phyloP scores from a whole-genome alignment of 2,888 invertebrate genomes.

The Phyllotreta cruciferae region DNA sequence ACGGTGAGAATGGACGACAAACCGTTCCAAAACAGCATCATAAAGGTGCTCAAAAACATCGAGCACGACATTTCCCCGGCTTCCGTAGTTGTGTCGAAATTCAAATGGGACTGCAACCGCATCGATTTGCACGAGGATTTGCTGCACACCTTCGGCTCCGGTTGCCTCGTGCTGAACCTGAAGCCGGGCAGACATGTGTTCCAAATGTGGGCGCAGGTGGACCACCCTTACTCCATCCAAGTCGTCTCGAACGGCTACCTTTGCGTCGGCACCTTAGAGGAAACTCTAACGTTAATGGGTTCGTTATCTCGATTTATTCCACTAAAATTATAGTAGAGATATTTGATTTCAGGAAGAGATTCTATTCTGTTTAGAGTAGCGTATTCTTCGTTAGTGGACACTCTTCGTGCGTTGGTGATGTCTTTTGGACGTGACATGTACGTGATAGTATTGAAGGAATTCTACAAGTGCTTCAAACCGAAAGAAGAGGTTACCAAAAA shows the following conservation, averaged over 20 bases:
- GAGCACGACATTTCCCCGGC: constrained; percentile 37
- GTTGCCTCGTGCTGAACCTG: constrained; percentile 47
- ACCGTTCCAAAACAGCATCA: background rate
- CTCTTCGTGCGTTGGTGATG: constrained; percentile 51
- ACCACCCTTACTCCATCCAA: constrained; percentile 48
- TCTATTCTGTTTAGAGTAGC: constrained; percentile 47
- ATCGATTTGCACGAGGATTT: constrained; percentile 42
- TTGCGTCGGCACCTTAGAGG: constrained; percentile 48
- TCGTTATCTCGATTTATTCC: no score
- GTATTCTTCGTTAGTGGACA: constrained; percentile 48
- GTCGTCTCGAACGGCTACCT: constrained; percentile 48
- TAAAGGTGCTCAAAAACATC: background rate
- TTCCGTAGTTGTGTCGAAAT: constrained; percentile 50
- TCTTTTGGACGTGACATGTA: constrained; percentile 51
- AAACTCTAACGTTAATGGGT: constrained; percentile 48
- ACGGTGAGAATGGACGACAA: background rate
- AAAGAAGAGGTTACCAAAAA: constrained; percentile 35
- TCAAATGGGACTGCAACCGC: constrained; percentile 48
- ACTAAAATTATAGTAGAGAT: no score
- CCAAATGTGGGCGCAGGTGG: constrained; percentile 51
- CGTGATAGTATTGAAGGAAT: constrained; percentile 40
- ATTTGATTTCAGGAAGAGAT: constrained; percentile 43
- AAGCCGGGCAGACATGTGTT: constrained; percentile 43
- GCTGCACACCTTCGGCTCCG: constrained; percentile 49
- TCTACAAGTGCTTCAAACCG: constrained; percentile 50